These are phyloP conservation scores for Tragulus kanchil DNA, from an alignment of 2,113 vertebrate species.

Conservation along the genomic window DNA sequence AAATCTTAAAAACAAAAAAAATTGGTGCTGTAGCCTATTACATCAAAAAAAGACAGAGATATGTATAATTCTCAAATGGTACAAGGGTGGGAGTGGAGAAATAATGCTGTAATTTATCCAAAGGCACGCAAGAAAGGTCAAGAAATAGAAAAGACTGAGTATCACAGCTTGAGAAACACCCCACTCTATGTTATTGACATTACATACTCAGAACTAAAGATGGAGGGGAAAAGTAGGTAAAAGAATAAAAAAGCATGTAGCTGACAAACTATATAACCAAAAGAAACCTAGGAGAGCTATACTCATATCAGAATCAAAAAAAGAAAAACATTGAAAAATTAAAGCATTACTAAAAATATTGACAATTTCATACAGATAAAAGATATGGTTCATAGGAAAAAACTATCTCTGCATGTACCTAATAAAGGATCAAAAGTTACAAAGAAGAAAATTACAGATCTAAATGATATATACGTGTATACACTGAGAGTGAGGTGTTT, in stretches of 20 bases:
- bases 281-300: not conserved
- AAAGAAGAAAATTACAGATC: not conserved
- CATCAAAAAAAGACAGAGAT: not conserved
- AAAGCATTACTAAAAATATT: not conserved
- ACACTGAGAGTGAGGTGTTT: not conserved
- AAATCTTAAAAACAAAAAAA: no score
- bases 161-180: not conserved
- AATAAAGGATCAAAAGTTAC: not conserved
- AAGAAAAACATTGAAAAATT: not conserved
- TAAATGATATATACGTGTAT: not conserved
- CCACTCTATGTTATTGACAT: not conserved
- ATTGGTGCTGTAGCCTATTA: not conserved
- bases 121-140: not conserved
- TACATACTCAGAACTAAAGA: constrained; percentile 3
- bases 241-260: not conserved
- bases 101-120: not conserved
- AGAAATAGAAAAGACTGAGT: not conserved
- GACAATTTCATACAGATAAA: not conserved
- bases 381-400: not conserved
- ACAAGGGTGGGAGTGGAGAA: not conserved
- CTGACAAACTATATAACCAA: constrained; percentile 1
- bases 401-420: not conserved
- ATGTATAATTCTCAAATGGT: not conserved
- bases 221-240: not conserved
- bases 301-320: not conserved